A percentile compares a stretch with the other conserved stretches of the same genome.
These are phyloP conservation scores for Hemiscyllium ocellatum DNA, from an alignment of 2,113 vertebrate species.

Conservation along the genomic window DNA sequence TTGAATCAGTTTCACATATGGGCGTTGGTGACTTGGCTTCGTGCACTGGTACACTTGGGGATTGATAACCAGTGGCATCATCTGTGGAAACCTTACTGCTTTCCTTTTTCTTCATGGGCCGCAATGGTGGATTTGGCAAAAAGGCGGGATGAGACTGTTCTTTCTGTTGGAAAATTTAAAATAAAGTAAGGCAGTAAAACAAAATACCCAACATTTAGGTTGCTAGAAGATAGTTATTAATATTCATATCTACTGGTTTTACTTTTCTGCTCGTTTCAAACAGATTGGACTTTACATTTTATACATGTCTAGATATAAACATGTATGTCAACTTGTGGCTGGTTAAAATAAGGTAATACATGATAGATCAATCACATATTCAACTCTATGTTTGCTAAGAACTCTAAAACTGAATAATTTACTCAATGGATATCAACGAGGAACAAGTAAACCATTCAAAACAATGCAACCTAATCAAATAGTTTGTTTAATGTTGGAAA, in stretches of 20 bases:
- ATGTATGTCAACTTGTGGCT: too few species aligned
- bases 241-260: background rate
- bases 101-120: background rate
- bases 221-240: background rate
- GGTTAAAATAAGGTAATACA: background rate
- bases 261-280: background rate
- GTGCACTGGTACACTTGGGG: background rate
- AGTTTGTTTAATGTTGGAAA: background rate
- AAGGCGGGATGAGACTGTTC: constrained; percentile 45
- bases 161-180: constrained; percentile 19
- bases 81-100: background rate
- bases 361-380: background rate
- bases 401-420: background rate
- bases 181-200: background rate
- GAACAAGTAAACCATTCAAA: background rate
- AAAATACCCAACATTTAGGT: background rate
- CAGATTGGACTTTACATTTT: background rate
- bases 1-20: background rate
- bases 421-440: background rate
- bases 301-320: background rate
- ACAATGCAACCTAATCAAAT: background rate
- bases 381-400: background rate
- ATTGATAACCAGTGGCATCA: background rate
- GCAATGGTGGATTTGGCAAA: constrained; percentile 1
- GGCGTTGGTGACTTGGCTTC: constrained; percentile 49